Evolutionary conservation across 2,113 vertebrate genomes (phyloP), one percentile per base, ranked within the genome.

Genomic region (Plectropomus leopardus): DNA sequence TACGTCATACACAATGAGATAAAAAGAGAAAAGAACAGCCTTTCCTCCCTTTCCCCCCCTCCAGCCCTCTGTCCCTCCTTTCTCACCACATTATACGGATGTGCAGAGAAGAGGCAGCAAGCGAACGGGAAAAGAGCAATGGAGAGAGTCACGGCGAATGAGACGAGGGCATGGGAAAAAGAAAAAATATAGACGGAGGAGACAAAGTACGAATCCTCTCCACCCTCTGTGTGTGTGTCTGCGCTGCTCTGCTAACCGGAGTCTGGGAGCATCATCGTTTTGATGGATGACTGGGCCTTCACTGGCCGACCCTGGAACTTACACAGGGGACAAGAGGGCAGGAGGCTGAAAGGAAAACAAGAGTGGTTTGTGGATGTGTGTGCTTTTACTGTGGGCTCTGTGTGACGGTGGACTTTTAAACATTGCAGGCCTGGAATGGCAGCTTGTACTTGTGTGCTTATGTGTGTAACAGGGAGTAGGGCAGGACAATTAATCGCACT

Each of bases 281-380:
- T 90, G 92, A 92, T 90, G 80, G 84, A 93, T 89, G 91, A 90
- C 76, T 81, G 87, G 87, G 80, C 76, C 71, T 84, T 92, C 86
- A 83, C 86, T 57, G 80, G 75, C 60, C 36, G 72, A 90, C 88
- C 88, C 83, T 80, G 86, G 48, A 67, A 87, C 67, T 88, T 71
- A 83, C 84, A 85, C 82, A 30, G 69, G 83, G 88, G 88, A 86
- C 82, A 19, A 65, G 76, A 85, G 83, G 80, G 88, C 83, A 89
- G 48, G 24, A 44, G 86, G 79, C 80, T 77, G 80, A 83, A 78
- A 90, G 77, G 67, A 80, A 90, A 88, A 92, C 88, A 87, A 85
- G 69, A 78, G 48, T 70, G 80, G 55, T 71, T 66, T 84, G 83
- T 50, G 54, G 32, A 78, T 75, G 36, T 63, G 65, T 78, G 55